These are phyloP conservation scores for Notothenia rossii DNA, from an alignment of 2,113 vertebrate genomes.

Conservation along the genomic window DNA sequence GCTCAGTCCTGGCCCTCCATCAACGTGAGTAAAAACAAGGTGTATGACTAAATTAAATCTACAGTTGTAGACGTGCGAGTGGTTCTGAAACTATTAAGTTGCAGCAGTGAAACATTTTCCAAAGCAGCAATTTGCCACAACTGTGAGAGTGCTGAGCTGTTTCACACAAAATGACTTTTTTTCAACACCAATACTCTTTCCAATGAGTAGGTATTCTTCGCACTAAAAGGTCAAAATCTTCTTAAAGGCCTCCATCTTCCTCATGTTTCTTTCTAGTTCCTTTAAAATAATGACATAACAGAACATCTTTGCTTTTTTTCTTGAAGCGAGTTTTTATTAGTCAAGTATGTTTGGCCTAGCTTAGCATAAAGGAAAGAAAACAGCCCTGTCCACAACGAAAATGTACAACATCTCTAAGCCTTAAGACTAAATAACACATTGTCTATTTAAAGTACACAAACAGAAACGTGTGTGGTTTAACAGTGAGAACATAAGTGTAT, in stretches of 20 bases:
- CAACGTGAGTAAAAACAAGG: slow-evolving; percentile 87
- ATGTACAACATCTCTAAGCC: not conserved
- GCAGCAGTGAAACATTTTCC: not conserved
- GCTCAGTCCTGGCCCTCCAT: slow-evolving; percentile 99
- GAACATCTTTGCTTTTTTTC: slow-evolving; percentile 9
- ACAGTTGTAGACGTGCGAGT: fast-evolving
- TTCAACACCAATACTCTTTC: not conserved
- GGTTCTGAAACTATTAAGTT: not conserved
- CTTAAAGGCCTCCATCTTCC: not conserved
- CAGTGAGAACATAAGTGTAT: not conserved
- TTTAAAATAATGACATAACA: not conserved
- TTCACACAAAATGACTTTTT: not conserved
- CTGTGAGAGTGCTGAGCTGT: not conserved
- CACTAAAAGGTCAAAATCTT: slow-evolving; percentile 25
- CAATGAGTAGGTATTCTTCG: not conserved
- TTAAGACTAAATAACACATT: not conserved
- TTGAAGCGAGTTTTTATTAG: not conserved
- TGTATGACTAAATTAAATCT: not conserved
- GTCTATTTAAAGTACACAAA: not conserved
- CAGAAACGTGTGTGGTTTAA: not conserved
- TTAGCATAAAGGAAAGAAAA: not conserved
- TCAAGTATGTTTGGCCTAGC: not conserved
- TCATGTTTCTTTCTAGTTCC: slow-evolving; percentile 8
- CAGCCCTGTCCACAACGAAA: not conserved
- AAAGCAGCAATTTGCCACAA: not conserved